Percentiles rank a stretch among this genome's conserved stretches.
Evolutionary conservation across 2,113 vertebrate genomes (phyloP).

Genomic region (Azemiops feae): DNA sequence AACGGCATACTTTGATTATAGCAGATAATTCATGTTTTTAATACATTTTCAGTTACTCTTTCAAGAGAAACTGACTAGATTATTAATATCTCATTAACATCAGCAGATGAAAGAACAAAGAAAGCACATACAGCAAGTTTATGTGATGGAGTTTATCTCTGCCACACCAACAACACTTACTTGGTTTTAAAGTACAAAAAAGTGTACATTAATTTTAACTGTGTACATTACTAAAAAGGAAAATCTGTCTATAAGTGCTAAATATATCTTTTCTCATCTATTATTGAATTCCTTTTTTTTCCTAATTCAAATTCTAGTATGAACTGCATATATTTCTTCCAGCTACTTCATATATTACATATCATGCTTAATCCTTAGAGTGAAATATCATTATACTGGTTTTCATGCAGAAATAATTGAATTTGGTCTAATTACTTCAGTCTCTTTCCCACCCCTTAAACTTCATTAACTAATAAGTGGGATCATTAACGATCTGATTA

Average conservation of each 20-base stretch:
- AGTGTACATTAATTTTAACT: not conserved
- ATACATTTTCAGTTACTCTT: slow-evolving; percentile 23
- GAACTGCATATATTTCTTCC: not conserved
- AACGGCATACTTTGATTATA: slow-evolving; percentile 50
- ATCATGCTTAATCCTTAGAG: not conserved
- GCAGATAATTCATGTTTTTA: slow-evolving; percentile 42
- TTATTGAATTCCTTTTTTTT: slow-evolving; percentile 22
- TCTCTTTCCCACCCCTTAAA: not conserved
- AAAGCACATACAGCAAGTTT: slow-evolving; percentile 16
- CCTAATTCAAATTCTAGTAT: not conserved
- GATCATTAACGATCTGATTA: not conserved
- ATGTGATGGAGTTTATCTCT: not conserved
- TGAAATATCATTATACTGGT: not conserved
- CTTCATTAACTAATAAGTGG: not conserved
- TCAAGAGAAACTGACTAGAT: not conserved
- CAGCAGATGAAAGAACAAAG: slow-evolving; percentile 38
- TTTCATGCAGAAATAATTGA: not conserved
- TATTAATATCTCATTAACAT: slow-evolving; percentile 44
- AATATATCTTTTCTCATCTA: not conserved
- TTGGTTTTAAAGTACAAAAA: not conserved
- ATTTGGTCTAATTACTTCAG: not conserved
- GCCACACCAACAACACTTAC: not conserved
- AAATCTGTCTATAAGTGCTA: not conserved
- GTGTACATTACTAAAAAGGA: slow-evolving; percentile 8
- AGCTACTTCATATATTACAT: not conserved